A percentile compares a stretch with the other conserved stretches of the same genome.
These are phyloP conservation scores for Acanthornis magna DNA, from an alignment of 2,797 vertebrate species.

Conservation along the genomic window DNA sequence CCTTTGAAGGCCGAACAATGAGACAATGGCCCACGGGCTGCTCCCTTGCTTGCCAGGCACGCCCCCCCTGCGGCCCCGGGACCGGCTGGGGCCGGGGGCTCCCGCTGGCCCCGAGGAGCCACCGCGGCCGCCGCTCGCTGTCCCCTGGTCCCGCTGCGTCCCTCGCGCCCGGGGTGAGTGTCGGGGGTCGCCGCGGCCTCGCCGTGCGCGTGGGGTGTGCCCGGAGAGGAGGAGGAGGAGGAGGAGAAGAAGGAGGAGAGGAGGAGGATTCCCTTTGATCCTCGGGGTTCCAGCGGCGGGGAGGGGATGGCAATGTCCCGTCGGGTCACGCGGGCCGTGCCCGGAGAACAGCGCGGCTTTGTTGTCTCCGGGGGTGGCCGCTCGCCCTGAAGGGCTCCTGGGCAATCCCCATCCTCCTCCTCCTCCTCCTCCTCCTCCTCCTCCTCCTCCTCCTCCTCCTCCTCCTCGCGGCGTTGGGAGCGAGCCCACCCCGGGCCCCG, in stretches of 20 bases:
- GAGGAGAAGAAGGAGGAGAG: not conserved
- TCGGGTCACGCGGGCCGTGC: not conserved
- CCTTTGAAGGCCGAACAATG: constrained; percentile 69
- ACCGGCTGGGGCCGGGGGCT: not conserved
- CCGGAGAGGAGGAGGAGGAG: not conserved
- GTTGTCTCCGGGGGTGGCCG: constrained; percentile 47
- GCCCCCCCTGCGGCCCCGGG: constrained; percentile 53
- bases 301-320: constrained; percentile 5
- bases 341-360: constrained; percentile 41
- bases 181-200: not conserved
- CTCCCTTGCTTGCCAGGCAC: constrained; percentile 75
- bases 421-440: not conserved
- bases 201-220: not conserved
- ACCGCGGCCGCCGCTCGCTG: not conserved
- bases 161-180: not conserved
- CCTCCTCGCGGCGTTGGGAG: not conserved
- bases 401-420: not conserved
- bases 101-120: not conserved
- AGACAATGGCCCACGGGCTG: constrained; percentile 70
- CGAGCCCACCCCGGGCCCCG: not conserved
- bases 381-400: constrained; percentile 19
- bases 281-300: not conserved
- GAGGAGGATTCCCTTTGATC: constrained; percentile 14
- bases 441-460: not conserved
- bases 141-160: not conserved